Evolutionary conservation across 2,113 vertebrate genomes (phyloP).

Genomic region (Oceanodroma tethys): DNA sequence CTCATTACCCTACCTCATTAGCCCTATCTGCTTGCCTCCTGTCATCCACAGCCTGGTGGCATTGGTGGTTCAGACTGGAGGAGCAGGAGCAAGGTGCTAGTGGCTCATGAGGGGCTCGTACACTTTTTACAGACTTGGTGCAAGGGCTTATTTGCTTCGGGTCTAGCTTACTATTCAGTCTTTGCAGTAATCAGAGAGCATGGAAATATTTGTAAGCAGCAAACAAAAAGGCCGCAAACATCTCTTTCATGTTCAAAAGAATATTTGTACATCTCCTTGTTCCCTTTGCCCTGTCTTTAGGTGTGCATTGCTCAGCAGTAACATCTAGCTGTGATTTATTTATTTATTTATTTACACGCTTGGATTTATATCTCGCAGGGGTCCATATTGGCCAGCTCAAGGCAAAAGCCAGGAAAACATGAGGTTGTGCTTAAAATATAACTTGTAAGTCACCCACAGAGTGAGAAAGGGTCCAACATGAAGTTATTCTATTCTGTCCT

Average conservation of each 20-base stretch:
- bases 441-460: slow-evolving; percentile 6
- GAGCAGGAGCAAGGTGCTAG: not conserved
- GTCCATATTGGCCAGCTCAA: not conserved
- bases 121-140: not conserved
- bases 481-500: slow-evolving; percentile 51
- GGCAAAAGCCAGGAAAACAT: slow-evolving; percentile 35
- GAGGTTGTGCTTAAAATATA: slow-evolving; percentile 41
- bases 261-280: not conserved
- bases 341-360: not conserved
- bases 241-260: not conserved
- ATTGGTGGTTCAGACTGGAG: not conserved
- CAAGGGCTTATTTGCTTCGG: too few species aligned
- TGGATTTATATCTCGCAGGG: not conserved
- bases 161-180: too few species aligned
- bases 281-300: not conserved
- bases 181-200: too few species aligned
- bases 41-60: not conserved
- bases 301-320: not conserved
- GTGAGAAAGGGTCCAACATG: slow-evolving; percentile 47
- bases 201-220: too few species aligned
- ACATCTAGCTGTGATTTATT: not conserved
- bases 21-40: not conserved
- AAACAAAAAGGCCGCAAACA: not conserved
- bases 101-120: not conserved
- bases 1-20: not conserved